Base-by-base conservation (phyloP, 2,888 invertebrate genomes). In the Agrotis clavis region DNA sequence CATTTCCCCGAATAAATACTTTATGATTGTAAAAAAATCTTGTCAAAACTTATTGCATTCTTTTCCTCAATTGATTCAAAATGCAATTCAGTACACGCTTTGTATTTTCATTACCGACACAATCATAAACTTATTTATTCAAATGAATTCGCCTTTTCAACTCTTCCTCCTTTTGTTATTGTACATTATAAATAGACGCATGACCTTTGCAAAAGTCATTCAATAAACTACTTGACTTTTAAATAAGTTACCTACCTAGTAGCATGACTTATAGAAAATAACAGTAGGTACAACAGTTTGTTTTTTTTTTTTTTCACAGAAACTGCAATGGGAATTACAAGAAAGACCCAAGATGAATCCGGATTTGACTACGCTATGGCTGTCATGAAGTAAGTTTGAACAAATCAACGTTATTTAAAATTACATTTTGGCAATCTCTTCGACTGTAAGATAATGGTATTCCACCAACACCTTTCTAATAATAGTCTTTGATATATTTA, bases 261-360 rank as follows among this genome's bases (percentile, higher is more conserved):
- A 54, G 65, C 71, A 63, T 79, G 77, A 81, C 77, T 71, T 21
- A 65, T 48, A n/a, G 62, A 45, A 35, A 70, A n/a, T 48, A 19
- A 35, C 1, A 18, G 1, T 35, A 47, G 19, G 18, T 41, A 25
- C 25, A 41, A 25, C 4, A 45, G 56, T 35, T 11, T 59, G 51
- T 35, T 63, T 5, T n/a, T 51, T 45, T n/a, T 51, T 45, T 13
- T 54, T 59, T 14, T 94, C 94, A 25, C 91, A 97, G 98, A 98
- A 95, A 98, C 98, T 18, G 98, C 98, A 0, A 98, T 98, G 98
- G 98, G 98, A 35, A 98, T 98, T 0, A 97, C 97, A 70, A 98
- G 97, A 89, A 97, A 97, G 83, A 97, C 97, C 53, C 97, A 98
- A 92, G 97, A 98, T 89, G 96, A 97, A 91, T 94, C 97, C 87